Conservation (phyloP, 2,888 invertebrate genomes). For the Vanessa cardui region DNA sequence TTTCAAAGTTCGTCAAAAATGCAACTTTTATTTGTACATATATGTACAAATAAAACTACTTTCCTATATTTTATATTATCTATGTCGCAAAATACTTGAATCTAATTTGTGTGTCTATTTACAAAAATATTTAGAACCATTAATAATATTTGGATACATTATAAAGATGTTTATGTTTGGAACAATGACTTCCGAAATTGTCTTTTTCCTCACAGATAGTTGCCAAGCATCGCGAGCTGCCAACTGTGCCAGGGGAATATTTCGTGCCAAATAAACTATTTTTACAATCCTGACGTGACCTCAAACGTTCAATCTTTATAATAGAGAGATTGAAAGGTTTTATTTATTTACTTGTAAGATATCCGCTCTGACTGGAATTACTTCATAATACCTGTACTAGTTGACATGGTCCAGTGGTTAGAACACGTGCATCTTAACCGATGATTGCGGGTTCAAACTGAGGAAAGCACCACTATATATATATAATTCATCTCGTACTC, state of each 20-base stretch:
- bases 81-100: no score
- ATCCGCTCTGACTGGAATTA: background rate
- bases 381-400: no score
- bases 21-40: no score
- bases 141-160: conserved; percentile 39
- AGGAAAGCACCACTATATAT: no score
- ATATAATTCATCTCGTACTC: no score
- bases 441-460: no score
- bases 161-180: conserved; percentile 41
- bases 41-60: no score
- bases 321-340: background rate
- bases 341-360: background rate
- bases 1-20: no score
- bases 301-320: conserved; percentile 26
- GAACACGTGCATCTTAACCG: no score
- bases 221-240: conserved; percentile 46
- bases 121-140: conserved; percentile 15
- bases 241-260: conserved; percentile 60
- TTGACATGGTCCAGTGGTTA: no score
- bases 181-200: conserved; percentile 48
- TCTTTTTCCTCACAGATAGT: conserved; percentile 37
- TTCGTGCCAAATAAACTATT: conserved; percentile 58
- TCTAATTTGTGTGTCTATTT: background rate
- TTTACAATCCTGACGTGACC: conserved; percentile 39
- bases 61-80: no score